phyloP scores from a whole-genome alignment of 2,113 vertebrate genomes.

The Acrocephalus arundinaceus region DNA sequence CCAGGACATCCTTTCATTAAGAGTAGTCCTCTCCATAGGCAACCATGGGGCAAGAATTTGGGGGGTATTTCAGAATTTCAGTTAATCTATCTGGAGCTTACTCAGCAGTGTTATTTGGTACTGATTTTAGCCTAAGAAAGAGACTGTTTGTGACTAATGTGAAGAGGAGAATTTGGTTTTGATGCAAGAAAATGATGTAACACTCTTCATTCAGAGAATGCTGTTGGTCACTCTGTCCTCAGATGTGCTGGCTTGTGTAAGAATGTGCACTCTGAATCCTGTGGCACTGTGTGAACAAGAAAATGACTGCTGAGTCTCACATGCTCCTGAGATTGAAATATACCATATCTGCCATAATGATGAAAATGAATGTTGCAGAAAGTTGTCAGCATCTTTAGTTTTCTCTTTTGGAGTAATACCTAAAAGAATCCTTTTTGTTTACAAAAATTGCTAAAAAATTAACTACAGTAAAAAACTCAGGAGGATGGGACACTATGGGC shows the following conservation, averaged over 20 bases:
- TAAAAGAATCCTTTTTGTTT: background rate
- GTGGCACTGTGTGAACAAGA: background rate
- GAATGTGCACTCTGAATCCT: background rate
- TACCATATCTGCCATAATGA: background rate
- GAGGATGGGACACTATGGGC: accelerated
- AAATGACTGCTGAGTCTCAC: background rate
- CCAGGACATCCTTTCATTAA: background rate
- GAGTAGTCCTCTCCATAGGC: background rate
- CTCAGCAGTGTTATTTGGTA: background rate
- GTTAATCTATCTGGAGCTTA: background rate
- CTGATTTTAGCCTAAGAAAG: background rate
- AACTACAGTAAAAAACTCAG: background rate
- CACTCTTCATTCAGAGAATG: background rate
- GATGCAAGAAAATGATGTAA: background rate
- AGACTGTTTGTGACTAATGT: background rate
- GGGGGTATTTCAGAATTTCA: background rate
- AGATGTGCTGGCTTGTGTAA: background rate
- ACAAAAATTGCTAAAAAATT: background rate
- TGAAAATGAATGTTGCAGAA: background rate
- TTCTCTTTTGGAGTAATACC: background rate
- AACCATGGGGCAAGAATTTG: background rate
- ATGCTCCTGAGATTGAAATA: background rate
- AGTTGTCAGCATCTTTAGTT: background rate
- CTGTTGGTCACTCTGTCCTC: slow-evolving; percentile 1
- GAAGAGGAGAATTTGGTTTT: slow-evolving; percentile 6